Base-by-base conservation (phyloP, 2,888 invertebrate genomes). In the Ophion costatus region DNA sequence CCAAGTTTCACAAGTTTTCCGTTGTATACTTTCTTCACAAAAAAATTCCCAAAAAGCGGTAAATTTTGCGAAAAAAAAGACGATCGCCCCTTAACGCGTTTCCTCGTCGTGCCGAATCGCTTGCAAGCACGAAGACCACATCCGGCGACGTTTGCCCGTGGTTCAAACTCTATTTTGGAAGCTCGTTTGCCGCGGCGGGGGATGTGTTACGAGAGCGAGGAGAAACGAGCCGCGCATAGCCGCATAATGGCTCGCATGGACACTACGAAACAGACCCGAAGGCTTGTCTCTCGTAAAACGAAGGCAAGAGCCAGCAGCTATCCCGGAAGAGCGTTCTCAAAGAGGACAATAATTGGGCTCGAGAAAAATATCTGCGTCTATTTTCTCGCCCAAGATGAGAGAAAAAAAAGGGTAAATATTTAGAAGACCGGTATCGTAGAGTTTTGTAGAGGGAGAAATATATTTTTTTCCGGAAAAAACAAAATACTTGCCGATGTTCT, bases 141-240 rank as follows among this genome's bases (percentile, higher is more conserved):
- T 80, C 75, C 71, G 83, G 74, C 61, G 67, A 29, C 17, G 74
- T 79, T 69, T 14, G 57, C 71, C 14, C 33, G 75, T 63, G 4
- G 64, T 38, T 57, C 17, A 75, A 24, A 29, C 71, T 80, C 80
- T 84, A 84, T 84, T 84, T 84, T 73, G 59, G 59, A 80, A 80
- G 59, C 83, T 83, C 71, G 76, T 76, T 76, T 57, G 17, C 29
- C 33, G 20, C 64, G 20, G 42, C 1, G 51, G 29, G 38, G 64
- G 64, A 2, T n/a, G 56, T 64, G 22, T 80, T 42, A 51, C 59
- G 33, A 42, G 80, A 59, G 73, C 63, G 33, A 59, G 20, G 38
- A 51, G 67, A 67, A 74, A 67, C 38, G 59, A 80, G 74, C 51
- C 80, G 66, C 45, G 66, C 64, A 75, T 33, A 73, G 57, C 64